Base-by-base conservation (phyloP, 2,797 vertebrate genomes). In the Lacerta viridis region DNA sequence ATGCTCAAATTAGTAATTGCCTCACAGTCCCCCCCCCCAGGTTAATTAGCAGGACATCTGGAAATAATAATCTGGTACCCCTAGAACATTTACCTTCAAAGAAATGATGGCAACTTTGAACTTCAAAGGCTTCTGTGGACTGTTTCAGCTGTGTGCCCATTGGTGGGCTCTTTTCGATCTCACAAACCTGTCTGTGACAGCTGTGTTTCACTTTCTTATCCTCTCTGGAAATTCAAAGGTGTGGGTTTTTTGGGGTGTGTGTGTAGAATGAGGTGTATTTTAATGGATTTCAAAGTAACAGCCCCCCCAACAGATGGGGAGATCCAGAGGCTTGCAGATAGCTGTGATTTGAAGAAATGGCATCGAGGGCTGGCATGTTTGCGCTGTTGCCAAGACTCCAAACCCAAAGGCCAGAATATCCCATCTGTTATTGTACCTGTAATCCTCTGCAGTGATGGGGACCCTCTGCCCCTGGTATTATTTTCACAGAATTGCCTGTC, bases 41-140 rank as follows among this genome's bases (percentile, higher is more conserved):
- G n/a, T 88, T 88, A 88, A 68, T 83, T 83, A 55, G n/a, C 18
- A 78, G 46, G 74, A 71, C 69, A 83, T 7, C 55, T 36, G 55
- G 41, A 84, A 78, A 25, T 39, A 69, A 59, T 59, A 9, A 59
- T 83, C 66, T 50, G 17, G 46, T 23, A 69, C 85, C 17, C 5
- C 23, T n/a, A 75, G 41, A 64, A 25, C 20, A 33, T 33, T 61
- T 75, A 3, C 1, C 76, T 55, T 71, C 33, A 86, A 59, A 55
- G 9, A 18, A 71, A 20, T 27, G 36, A 29, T 18, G 36, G 79
- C 50, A 81, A 46, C 69, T 59, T 50, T 72, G 36, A n/a, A 41
- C 39, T 43, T 72, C 50, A 77, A 59, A 84, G 43, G 39, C 17
- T 55, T 59, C 17, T 15, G 1, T 61, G n/a, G 55, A 87, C 39